Evolutionary conservation across 2,888 invertebrate species (phyloP), one percentile per base, ranked within the genome.

Genomic region (Drosophila histrio): DNA sequence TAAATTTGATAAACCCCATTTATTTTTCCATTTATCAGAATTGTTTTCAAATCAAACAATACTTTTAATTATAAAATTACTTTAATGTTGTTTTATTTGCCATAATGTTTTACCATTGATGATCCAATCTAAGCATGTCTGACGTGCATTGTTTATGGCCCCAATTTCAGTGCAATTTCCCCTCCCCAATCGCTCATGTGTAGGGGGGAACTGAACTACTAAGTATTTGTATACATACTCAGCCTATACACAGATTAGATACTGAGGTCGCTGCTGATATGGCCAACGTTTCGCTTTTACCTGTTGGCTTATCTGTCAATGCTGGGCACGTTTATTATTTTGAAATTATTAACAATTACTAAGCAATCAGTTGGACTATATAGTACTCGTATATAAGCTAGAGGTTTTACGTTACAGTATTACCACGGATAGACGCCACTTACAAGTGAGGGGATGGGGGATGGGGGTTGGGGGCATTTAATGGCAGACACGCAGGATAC

Each of bases 271-370:
- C 26, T 1, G 21, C 13, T 32, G 52, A 53, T 76, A 76, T 34
- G 19, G 46, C 26, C 32, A 7, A n/a, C 52, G 61, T 50, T 68
- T 64, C 50, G 61, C 61, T 61, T 61, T 64, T 58, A 39, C 50
- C 58, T 56, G 58, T 32, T 41, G 11, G 36, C 59, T 61, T 85
- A 74, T 87, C 86, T 87, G 7, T 43, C 6, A 11, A 44, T 39
- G 46, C 43, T 34, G 36, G 22, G 49, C 58, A 64, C 65, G 67
- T 71, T 87, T 87, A 79, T 79, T 85, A 73, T 79, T 77, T 86
- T 65, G 39, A 79, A 82, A 84, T 88, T 84, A 84, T 77, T 70
- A 84, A 84, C 77, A 88, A 84, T 84, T 84, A 84, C 59, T 47
- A 41, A 41, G 50, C 87, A 86, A 84, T 84, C 87, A 84, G 63